phyloP scores from a whole-genome alignment of 2,797 vertebrate genomes.

The Holocentrus rufus region DNA sequence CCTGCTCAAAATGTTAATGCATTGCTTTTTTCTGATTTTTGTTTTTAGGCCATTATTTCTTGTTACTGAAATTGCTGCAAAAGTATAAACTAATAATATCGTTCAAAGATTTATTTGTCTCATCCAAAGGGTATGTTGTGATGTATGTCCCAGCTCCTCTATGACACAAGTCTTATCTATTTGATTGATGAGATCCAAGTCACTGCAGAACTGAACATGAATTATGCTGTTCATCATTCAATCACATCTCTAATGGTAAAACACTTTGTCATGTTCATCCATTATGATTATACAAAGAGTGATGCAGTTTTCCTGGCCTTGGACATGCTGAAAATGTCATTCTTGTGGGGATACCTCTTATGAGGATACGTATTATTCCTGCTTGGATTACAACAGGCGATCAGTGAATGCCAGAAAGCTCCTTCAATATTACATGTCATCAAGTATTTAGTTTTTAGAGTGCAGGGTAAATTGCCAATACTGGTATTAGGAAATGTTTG shows the following conservation, averaged over 20 bases:
- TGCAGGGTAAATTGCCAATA: constrained; percentile 11
- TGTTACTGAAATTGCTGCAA: not conserved
- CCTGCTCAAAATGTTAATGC: not conserved
- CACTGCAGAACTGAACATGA: constrained; percentile 31
- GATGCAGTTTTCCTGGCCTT: not conserved
- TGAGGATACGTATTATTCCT: too few species aligned
- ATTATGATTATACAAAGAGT: not conserved
- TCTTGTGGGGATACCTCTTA: too few species aligned
- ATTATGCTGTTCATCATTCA: constrained; percentile 22
- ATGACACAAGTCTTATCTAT: constrained; percentile 34
- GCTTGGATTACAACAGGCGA: not conserved
- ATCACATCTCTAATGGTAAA: constrained; percentile 9
- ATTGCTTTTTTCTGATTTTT: constrained; percentile 5
- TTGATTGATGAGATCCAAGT: constrained; percentile 43
- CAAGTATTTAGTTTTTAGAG: not conserved
- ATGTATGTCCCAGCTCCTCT: constrained; percentile 5
- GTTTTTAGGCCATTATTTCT: not conserved
- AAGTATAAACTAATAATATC: constrained; percentile 1
- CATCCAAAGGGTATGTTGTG: constrained; percentile 19
- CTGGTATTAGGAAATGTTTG: too few species aligned
- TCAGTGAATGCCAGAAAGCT: constrained; percentile 12
- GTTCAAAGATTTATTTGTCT: constrained; percentile 20
- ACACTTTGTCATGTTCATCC: constrained; percentile 17
- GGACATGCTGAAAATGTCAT: too few species aligned
- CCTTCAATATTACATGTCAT: not conserved